Conservation (phyloP, 1,140 invertebrate species). For the Adelges cooleyi region DNA sequence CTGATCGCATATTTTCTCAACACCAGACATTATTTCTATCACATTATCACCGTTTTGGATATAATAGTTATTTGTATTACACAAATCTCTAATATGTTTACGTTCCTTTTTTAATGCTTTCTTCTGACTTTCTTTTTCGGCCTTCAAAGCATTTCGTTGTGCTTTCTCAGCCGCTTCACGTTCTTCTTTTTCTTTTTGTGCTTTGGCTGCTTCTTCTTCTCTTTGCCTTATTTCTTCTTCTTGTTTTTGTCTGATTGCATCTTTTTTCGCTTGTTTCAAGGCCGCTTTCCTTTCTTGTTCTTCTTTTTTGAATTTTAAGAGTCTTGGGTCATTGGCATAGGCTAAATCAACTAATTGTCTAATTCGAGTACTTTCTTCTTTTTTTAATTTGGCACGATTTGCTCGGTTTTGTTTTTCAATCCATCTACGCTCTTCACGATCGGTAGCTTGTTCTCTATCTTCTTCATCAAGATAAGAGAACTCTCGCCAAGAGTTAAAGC, state of each 20-base stretch:
- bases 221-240: slow-evolving; percentile 52
- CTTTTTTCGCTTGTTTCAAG: slow-evolving; percentile 78
- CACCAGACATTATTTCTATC: slow-evolving; percentile 71
- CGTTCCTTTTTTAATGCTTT: slow-evolving; percentile 74
- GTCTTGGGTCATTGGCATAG: slow-evolving; percentile 86
- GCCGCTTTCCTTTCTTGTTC: slow-evolving; percentile 85
- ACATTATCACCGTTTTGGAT: slow-evolving; percentile 57
- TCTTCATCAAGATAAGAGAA: slow-evolving; percentile 99
- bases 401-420: slow-evolving; percentile 97
- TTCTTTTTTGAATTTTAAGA: slow-evolving; percentile 83
- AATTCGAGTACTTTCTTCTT: slow-evolving; percentile 90
- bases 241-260: slow-evolving; percentile 68
- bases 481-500: slow-evolving; percentile 97
- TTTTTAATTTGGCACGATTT: slow-evolving; percentile 79
- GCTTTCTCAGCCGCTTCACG: slow-evolving; percentile 69
- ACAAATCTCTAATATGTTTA: slow-evolving; percentile 70
- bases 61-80: slow-evolving; percentile 83
- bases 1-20: slow-evolving; percentile 80
- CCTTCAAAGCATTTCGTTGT: slow-evolving; percentile 64
- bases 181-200: slow-evolving; percentile 64
- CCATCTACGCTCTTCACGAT: slow-evolving; percentile 88
- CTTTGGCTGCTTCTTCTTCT: slow-evolving; percentile 38
- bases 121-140: slow-evolving; percentile 73
- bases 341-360: slow-evolving; percentile 81
- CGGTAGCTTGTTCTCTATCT: slow-evolving; percentile 93